Percentiles rank a stretch among this genome's conserved stretches.
These are phyloP conservation scores for Leucoraja ocellata DNA, from an alignment of 2,797 vertebrate genomes.

Conservation along the genomic window DNA sequence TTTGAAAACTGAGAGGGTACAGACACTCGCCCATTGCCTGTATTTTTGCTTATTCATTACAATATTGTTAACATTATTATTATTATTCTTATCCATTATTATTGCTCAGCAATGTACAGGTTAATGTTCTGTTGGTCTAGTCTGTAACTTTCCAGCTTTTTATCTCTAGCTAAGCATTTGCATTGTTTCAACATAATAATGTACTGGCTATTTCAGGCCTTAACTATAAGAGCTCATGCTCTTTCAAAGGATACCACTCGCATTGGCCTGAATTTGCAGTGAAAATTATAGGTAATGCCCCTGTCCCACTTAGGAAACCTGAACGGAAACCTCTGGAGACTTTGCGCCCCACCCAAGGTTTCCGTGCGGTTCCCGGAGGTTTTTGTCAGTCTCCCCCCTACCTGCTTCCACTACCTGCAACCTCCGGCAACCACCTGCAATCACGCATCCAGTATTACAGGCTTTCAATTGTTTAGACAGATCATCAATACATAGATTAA, in stretches of 20 bases:
- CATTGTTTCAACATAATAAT: slow-evolving; percentile 15
- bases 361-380: too few relatives aligned
- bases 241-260: not conserved
- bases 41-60: not conserved
- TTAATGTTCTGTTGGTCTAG: not conserved
- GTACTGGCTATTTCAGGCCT: not conserved
- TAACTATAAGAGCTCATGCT: not conserved
- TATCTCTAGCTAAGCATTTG: not conserved
- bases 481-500: too few relatives aligned
- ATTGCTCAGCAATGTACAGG: not conserved
- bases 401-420: too few relatives aligned
- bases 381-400: too few relatives aligned
- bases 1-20: not conserved
- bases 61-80: not conserved
- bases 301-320: too few relatives aligned
- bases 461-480: too few relatives aligned
- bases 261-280: not conserved
- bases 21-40: not conserved
- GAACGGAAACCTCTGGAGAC: too few relatives aligned
- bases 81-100: not conserved
- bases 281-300: too few relatives aligned
- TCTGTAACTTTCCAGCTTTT: not conserved
- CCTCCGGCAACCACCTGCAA: too few relatives aligned
- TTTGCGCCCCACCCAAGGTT: too few relatives aligned
- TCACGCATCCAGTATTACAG: too few relatives aligned